phyloP scores from a whole-genome alignment of 1,140 invertebrate genomes.

The Leptinotarsa undecemlineata region DNA sequence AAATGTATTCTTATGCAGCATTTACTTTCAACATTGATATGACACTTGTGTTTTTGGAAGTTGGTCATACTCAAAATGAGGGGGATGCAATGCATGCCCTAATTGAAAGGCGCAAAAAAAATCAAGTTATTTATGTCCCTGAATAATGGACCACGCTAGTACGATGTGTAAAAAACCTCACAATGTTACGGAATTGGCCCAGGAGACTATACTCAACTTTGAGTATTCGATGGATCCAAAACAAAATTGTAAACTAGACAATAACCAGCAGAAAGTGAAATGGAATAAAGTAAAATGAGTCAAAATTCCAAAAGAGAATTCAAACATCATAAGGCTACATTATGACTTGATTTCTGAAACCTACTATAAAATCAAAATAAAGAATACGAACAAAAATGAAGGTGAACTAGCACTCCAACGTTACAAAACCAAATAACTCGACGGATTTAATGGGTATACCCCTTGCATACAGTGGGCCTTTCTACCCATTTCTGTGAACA shows the following conservation, averaged over 20 bases:
- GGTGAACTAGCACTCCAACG: not conserved
- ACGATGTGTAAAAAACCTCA: not conserved
- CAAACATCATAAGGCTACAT: not conserved
- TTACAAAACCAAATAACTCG: not conserved
- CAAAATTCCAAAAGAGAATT: not conserved
- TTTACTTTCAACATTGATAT: too few species aligned
- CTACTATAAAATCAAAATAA: not conserved
- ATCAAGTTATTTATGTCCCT: not conserved
- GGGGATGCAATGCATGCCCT: constrained; percentile 12
- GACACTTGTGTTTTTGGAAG: too few species aligned
- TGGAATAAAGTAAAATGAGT: not conserved
- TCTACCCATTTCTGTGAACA: not conserved
- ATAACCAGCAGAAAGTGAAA: not conserved
- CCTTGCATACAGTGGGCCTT: not conserved
- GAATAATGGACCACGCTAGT: not conserved
- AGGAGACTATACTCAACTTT: not conserved
- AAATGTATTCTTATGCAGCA: too few species aligned
- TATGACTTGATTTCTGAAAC: not conserved
- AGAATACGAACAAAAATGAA: not conserved
- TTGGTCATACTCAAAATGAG: not conserved
- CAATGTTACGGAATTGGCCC: not conserved
- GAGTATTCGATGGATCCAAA: not conserved
- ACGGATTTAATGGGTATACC: not conserved
- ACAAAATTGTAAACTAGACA: not conserved
- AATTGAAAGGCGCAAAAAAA: not conserved